A percentile compares a stretch with the other conserved stretches of the same genome.
Evolutionary conservation across 2,888 invertebrate genomes (phyloP).

Genomic region (Drosophila mayaguana): DNA sequence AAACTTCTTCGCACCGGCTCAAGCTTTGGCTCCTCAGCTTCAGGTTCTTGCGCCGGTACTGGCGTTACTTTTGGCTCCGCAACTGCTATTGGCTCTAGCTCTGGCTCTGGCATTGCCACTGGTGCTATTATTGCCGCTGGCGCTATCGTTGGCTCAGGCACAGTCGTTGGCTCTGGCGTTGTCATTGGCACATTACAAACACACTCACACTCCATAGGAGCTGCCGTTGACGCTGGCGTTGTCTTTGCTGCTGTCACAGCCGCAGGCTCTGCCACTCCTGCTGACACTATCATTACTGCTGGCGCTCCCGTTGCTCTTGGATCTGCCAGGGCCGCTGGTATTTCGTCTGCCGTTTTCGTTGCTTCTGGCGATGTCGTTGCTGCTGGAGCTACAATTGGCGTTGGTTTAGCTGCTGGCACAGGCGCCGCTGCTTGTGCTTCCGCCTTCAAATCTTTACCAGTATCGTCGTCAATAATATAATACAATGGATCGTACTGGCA

Average conservation of each 20-base stretch:
- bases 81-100: too few species aligned
- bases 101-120: too few species aligned
- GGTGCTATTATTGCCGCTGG: too few species aligned
- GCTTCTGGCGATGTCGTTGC: not conserved
- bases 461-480: conserved; percentile 19
- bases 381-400: not conserved
- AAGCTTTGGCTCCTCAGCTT: not conserved
- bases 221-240: not conserved
- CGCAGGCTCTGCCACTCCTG: not conserved
- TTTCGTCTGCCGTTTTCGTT: not conserved
- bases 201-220: not conserved
- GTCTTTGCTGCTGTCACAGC: not conserved
- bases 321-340: not conserved
- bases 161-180: not conserved
- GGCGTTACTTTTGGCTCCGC: too few species aligned
- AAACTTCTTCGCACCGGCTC: too few species aligned
- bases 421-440: not conserved
- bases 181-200: too few species aligned
- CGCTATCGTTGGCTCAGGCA: not conserved
- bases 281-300: not conserved
- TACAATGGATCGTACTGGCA: conserved; percentile 33
- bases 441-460: not conserved
- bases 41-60: too few species aligned
- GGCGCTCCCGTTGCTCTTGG: not conserved
- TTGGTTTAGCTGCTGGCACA: not conserved